These are phyloP conservation scores for Pterocles orientalis DNA, from an alignment of 2,113 vertebrate species.

Conservation along the genomic window DNA sequence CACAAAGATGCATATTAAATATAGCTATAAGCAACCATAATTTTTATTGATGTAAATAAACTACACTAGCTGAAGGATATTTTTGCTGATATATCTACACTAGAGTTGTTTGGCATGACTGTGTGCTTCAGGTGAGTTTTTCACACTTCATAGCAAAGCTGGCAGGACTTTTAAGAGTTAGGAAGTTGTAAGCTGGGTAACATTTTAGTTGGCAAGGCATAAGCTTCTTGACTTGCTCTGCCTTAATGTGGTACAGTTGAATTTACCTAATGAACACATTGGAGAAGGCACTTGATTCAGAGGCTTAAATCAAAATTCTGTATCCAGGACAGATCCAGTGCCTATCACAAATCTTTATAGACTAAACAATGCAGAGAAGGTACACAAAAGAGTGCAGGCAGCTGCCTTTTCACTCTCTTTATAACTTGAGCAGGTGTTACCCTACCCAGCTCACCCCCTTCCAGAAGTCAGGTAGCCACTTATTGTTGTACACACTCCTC, in stretches of 20 bases:
- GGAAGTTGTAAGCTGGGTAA: not conserved
- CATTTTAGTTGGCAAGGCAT: not conserved
- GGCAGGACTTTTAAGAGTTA: conserved; percentile 35
- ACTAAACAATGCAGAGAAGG: not conserved
- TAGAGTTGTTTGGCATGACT: not conserved
- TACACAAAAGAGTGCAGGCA: conserved; percentile 37
- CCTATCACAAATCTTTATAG: not conserved
- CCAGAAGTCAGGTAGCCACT: conserved; percentile 21
- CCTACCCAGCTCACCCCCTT: not conserved
- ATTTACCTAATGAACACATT: conserved; percentile 23
- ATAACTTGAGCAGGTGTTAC: not conserved
- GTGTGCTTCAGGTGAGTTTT: conserved; percentile 48
- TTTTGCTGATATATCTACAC: conserved; percentile 30
- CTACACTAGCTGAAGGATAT: conserved; percentile 16
- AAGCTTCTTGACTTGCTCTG: conserved; percentile 18
- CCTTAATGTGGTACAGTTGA: conserved; percentile 2
- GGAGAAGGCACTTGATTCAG: not conserved
- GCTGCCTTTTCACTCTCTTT: not conserved
- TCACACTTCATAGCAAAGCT: conserved; percentile 47
- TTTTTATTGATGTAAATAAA: conserved; percentile 46
- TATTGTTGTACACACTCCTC: conserved; percentile 18
- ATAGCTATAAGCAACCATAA: not conserved
- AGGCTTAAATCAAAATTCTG: not conserved
- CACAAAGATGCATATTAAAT: not conserved
- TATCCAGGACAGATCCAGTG: conserved; percentile 18